Evolutionary conservation across 2,888 invertebrate species (phyloP).

Genomic region (Erannis defoliaria): DNA sequence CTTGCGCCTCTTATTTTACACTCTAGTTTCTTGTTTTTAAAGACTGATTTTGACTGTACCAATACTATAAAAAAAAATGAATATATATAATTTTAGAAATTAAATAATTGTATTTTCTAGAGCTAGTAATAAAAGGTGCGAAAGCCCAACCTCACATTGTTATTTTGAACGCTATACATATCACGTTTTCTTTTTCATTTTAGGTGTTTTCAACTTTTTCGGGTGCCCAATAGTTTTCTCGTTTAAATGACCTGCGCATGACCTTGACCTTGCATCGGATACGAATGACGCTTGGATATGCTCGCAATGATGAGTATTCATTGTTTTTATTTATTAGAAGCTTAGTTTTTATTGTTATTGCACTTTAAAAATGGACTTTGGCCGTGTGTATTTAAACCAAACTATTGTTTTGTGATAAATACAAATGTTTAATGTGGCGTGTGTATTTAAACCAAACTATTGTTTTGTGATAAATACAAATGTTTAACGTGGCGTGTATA

Average conservation of each 20-base stretch:
- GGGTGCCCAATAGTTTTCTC: slow-evolving; percentile 87
- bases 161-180: slow-evolving; percentile 69
- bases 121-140: slow-evolving; percentile 55
- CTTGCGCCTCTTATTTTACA: slow-evolving; percentile 58
- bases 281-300: slow-evolving; percentile 81
- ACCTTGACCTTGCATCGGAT: slow-evolving; percentile 66
- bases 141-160: slow-evolving; percentile 53
- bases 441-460: slow-evolving; percentile 42
- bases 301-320: slow-evolving; percentile 86
- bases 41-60: background rate
- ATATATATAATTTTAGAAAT: background rate
- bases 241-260: slow-evolving; percentile 85
- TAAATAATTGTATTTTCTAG: slow-evolving; percentile 1
- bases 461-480: slow-evolving; percentile 26
- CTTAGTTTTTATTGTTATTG: slow-evolving; percentile 57
- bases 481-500: slow-evolving; percentile 41
- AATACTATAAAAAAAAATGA: background rate
- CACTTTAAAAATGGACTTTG: slow-evolving; percentile 51
- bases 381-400: slow-evolving; percentile 44
- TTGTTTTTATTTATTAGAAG: slow-evolving; percentile 78
- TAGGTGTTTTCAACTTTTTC: slow-evolving; percentile 87
- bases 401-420: slow-evolving; percentile 31
- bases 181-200: slow-evolving; percentile 85
- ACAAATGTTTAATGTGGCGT: slow-evolving; percentile 22
- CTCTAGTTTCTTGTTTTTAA: background rate